These are phyloP conservation scores for Teleogryllus occipitalis DNA, from an alignment of 1,140 invertebrate genomes.

Conservation along the genomic window DNA sequence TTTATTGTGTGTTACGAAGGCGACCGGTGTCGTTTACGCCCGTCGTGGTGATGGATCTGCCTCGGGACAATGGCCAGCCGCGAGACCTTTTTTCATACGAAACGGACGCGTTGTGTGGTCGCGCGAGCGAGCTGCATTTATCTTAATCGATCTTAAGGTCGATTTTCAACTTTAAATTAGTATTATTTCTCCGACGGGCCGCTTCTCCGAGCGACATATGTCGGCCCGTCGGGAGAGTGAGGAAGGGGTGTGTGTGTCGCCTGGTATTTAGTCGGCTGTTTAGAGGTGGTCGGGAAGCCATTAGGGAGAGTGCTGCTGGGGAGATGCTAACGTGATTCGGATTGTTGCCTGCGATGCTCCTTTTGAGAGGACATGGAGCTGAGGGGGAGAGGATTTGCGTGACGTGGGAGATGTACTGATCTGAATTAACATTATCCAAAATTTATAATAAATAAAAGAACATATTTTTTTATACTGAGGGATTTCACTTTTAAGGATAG, in stretches of 20 bases:
- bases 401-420: too few relatives aligned
- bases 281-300: too few relatives aligned
- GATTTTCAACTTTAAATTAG: not conserved
- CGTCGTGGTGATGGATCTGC: not conserved
- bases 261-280: not conserved
- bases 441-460: too few relatives aligned
- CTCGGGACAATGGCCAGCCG: not conserved
- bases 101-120: not conserved
- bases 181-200: not conserved
- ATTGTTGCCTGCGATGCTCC: too few relatives aligned
- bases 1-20: not conserved
- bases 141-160: not conserved
- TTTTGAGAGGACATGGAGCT: too few relatives aligned
- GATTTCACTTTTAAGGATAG: too few relatives aligned
- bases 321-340: too few relatives aligned
- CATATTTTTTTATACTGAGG: too few relatives aligned
- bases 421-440: too few relatives aligned
- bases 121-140: not conserved
- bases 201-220: not conserved
- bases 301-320: too few relatives aligned
- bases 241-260: not conserved
- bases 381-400: too few relatives aligned
- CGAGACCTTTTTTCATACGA: not conserved
- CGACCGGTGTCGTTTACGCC: not conserved
- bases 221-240: not conserved